These are phyloP conservation scores for Mycalesis mineus DNA, from an alignment of 2,888 invertebrate genomes.

Conservation along the genomic window DNA sequence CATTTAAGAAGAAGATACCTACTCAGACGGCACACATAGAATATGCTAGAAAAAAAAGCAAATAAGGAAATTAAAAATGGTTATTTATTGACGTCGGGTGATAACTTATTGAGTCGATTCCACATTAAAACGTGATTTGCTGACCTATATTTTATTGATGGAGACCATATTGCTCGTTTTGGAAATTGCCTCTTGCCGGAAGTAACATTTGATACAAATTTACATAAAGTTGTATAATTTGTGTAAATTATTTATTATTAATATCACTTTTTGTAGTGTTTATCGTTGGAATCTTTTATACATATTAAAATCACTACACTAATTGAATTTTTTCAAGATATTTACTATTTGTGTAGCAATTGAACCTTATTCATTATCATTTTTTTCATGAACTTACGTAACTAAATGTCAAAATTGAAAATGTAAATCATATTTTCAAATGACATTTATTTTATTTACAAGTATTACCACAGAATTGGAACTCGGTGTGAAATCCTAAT, in stretches of 20 bases:
- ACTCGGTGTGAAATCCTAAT: conserved; percentile 20
- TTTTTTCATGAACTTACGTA: not conserved
- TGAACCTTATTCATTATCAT: not conserved
- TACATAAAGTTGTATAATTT: not conserved
- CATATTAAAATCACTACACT: no score
- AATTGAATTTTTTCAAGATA: no score
- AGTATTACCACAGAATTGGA: not conserved
- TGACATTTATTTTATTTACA: conserved; percentile 30
- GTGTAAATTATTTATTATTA: not conserved
- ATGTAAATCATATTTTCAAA: conserved; percentile 3
- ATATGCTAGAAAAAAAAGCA: not conserved
- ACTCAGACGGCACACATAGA: not conserved
- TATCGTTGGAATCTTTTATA: no score
- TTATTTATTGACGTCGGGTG: not conserved
- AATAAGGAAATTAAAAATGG: not conserved
- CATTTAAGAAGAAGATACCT: conserved; percentile 1
- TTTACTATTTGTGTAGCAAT: not conserved
- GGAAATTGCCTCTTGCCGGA: not conserved
- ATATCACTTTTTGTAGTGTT: not conserved
- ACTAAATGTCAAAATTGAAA: conserved; percentile 3
- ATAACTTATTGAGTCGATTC: not conserved
- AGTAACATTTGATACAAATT: not conserved
- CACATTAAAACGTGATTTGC: not conserved
- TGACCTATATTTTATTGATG: conserved; percentile 8
- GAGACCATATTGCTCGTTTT: not conserved